Percentiles rank a stretch among this genome's conserved stretches.
phyloP scores from a whole-genome alignment of 2,888 invertebrate genomes.

The Phengaris arion region DNA sequence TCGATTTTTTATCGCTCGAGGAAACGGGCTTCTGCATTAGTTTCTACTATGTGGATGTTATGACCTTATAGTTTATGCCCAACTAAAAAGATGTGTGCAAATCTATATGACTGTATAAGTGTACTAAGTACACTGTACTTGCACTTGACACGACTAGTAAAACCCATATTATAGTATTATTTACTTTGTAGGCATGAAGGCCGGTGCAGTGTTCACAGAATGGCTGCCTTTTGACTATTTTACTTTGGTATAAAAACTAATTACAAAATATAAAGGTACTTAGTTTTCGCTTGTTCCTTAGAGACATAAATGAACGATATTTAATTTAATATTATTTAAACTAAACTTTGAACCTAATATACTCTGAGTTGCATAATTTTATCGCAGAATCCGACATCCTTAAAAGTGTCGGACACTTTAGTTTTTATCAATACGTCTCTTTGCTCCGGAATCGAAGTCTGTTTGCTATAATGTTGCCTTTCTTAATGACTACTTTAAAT shows the following conservation, averaged over 20 bases:
- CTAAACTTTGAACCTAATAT: background rate
- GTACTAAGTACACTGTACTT: too few relatives aligned
- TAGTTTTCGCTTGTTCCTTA: too few relatives aligned
- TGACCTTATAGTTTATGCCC: background rate
- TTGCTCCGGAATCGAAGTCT: conserved; percentile 23
- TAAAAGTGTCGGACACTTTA: conserved; percentile 1
- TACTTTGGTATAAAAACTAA: too few relatives aligned
- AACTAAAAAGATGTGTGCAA: background rate
- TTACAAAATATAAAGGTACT: too few relatives aligned
- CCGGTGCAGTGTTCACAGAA: too few relatives aligned
- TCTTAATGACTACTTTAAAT: conserved; percentile 68
- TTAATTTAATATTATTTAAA: background rate
- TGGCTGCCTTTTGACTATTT: too few relatives aligned
- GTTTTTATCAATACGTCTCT: background rate
- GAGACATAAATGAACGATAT: too few relatives aligned
- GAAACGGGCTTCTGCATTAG: background rate
- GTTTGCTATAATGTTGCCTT: conserved; percentile 69
- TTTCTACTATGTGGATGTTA: background rate
- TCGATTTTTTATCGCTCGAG: conserved; percentile 46
- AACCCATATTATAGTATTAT: too few relatives aligned
- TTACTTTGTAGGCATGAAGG: too few relatives aligned
- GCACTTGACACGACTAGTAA: too few relatives aligned
- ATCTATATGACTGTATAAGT: too few relatives aligned
- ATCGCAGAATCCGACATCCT: background rate
- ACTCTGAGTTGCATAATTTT: background rate